Evolutionary conservation across 1,140 invertebrate genomes (phyloP).

Genomic region (Medauroidea extradentata): DNA sequence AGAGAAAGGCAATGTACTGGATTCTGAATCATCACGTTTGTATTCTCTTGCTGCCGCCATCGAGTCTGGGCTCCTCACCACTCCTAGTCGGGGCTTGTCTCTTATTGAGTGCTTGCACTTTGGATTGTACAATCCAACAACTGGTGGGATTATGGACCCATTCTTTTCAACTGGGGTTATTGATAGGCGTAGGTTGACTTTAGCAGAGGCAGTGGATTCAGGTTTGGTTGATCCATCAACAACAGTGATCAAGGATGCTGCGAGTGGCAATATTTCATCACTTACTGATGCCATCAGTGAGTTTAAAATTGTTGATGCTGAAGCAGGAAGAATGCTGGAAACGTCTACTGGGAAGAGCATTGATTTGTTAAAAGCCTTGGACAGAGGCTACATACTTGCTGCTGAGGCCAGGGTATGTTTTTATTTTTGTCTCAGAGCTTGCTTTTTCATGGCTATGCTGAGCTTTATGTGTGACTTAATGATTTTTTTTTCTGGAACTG

Average conservation of each 20-base stretch:
- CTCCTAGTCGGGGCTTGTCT: constrained; percentile 67
- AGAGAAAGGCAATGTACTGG: constrained; percentile 77
- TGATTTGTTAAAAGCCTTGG: constrained; percentile 81
- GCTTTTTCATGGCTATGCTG: no score
- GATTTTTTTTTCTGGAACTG: no score
- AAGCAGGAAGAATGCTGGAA: constrained; percentile 63
- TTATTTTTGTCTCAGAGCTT: not conserved
- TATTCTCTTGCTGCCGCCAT: constrained; percentile 67
- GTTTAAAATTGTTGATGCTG: constrained; percentile 68
- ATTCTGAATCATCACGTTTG: constrained; percentile 76
- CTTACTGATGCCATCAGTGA: constrained; percentile 73
- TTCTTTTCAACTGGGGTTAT: constrained; percentile 64
- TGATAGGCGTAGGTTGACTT: constrained; percentile 62
- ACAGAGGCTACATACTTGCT: constrained; percentile 80
- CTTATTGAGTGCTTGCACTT: constrained; percentile 79
- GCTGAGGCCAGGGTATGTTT: constrained; percentile 88
- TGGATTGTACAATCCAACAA: constrained; percentile 74
- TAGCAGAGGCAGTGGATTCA: constrained; percentile 69
- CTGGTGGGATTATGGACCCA: constrained; percentile 74
- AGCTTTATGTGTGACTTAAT: no score
- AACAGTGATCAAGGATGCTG: constrained; percentile 76
- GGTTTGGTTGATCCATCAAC: constrained; percentile 80
- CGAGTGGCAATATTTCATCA: constrained; percentile 66
- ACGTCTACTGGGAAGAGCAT: constrained; percentile 60
- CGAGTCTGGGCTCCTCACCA: constrained; percentile 69